Evolutionary conservation across 2,113 vertebrate species (phyloP), one percentile per base, ranked within the genome.

Genomic region (Pao palembangensis): DNA sequence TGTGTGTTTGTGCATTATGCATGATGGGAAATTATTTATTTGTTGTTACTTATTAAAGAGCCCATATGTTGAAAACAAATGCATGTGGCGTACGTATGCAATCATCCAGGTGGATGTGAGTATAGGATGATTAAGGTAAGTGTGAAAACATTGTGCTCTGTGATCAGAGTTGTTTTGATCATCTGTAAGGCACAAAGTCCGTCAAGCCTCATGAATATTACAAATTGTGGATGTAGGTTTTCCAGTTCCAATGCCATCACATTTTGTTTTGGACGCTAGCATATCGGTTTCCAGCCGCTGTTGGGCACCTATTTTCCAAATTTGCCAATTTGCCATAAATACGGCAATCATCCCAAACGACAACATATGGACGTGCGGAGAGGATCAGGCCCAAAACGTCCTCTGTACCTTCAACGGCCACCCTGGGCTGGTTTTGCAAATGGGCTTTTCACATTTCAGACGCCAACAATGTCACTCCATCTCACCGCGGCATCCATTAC

Each of bases 401-500:
- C 68, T 64, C 70, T 70, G 19, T 78, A 80, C 83, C 85, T 81
- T 59, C 64, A 51, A 34, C 68, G 61, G 73, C 79, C 79, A 62
- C 73, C 74, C 71, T 48, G 74, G 70, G 47, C 71, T 79, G 84
- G 14, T 74, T 84, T 68, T 65, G 70, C 77, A 88, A 87, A 89
- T 86, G 84, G 82, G 83, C 83, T 85, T 88, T 87, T 81, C 86
- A 79, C 85, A 84, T 88, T 88, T 87, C 79, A 87, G 85, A 86
- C 85, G 62, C 77, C 79, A 28, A 72, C 86, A 85, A 87, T 89
- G 85, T 88, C 88, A 83, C 82, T 89, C 83, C 85, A 83, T 89
- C 84, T 88, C 84, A 87, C 80, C 73, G 84, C 78, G 18, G 86
- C 88, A 88, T 88, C 88, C 86, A 89, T 89, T 89, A 89, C 76